These are phyloP conservation scores for Melanchra persicariae DNA, from an alignment of 2,888 invertebrate genomes.

Conservation along the genomic window DNA sequence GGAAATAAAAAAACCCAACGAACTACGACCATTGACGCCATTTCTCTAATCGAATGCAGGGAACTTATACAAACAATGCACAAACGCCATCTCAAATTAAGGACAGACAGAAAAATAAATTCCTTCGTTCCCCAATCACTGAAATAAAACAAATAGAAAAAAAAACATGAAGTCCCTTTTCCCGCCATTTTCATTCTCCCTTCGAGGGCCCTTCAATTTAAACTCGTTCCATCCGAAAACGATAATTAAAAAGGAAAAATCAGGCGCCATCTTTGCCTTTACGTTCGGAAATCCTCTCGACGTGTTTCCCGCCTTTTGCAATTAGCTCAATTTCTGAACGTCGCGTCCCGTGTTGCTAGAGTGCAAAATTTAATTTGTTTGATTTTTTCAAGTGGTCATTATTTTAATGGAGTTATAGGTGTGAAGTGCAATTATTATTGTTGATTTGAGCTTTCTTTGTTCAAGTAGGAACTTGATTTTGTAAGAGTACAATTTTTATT, in stretches of 20 bases:
- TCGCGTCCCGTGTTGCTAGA: conserved; percentile 75
- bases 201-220: conserved; percentile 71
- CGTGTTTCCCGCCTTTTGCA: conserved; percentile 75
- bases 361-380: conserved; percentile 72
- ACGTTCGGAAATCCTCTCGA: conserved; percentile 77
- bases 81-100: conserved; percentile 33
- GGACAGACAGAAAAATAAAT: conserved; percentile 46
- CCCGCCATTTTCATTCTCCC: conserved; percentile 58
- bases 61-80: conserved; percentile 14
- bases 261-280: conserved; percentile 76
- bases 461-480: neutral
- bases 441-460: conserved; percentile 7
- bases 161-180: conserved; percentile 56
- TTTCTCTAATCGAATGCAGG: neutral
- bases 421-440: conserved; percentile 29
- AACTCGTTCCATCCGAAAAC: conserved; percentile 66
- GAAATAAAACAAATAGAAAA: conserved; percentile 58
- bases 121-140: conserved; percentile 46
- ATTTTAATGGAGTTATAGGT: conserved; percentile 48
- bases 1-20: too few species aligned
- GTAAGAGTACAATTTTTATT: neutral
- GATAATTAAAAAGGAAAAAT: conserved; percentile 83
- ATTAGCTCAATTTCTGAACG: conserved; percentile 85
- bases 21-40: neutral
- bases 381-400: conserved; percentile 67